Evolutionary conservation across 2,888 invertebrate species (phyloP).

Genomic region (Punctoribates punctum): DNA sequence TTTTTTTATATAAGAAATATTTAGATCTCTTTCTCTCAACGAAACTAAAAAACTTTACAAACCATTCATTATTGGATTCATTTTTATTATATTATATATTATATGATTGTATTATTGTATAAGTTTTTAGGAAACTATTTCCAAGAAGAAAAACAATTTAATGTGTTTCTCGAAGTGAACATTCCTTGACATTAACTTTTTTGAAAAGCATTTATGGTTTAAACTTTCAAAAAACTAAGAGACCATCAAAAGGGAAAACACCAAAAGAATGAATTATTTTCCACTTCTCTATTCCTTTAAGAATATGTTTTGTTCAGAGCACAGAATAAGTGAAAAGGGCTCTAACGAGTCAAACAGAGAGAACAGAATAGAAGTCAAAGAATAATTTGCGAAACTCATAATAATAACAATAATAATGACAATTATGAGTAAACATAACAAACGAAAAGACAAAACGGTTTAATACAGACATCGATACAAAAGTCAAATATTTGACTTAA

Average conservation of each 20-base stretch:
- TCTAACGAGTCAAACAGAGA: neutral
- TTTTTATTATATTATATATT: slow-evolving; percentile 3
- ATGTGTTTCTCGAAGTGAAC: neutral
- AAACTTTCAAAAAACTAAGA: neutral
- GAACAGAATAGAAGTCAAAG: neutral
- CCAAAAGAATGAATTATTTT: slow-evolving; percentile 6
- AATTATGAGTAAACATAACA: neutral
- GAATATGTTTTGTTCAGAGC: neutral
- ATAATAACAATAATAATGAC: neutral
- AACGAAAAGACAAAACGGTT: neutral
- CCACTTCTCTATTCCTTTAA: neutral
- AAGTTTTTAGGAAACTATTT: neutral
- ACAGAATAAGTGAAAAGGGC: neutral
- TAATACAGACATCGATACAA: neutral
- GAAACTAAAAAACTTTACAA: neutral
- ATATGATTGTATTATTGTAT: neutral
- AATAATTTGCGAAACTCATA: neutral
- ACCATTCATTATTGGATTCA: slow-evolving; percentile 11
- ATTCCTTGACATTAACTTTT: neutral
- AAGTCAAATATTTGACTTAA: neutral
- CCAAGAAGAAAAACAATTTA: neutral
- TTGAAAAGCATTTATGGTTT: neutral
- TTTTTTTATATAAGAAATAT: slow-evolving; percentile 1
- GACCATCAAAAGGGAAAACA: neutral
- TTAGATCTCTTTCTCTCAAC: slow-evolving; percentile 4